Evolutionary conservation across 2,797 vertebrate genomes (phyloP), one percentile per base, ranked within the genome.

Genomic region (Arrhamphus sclerolepis): DNA sequence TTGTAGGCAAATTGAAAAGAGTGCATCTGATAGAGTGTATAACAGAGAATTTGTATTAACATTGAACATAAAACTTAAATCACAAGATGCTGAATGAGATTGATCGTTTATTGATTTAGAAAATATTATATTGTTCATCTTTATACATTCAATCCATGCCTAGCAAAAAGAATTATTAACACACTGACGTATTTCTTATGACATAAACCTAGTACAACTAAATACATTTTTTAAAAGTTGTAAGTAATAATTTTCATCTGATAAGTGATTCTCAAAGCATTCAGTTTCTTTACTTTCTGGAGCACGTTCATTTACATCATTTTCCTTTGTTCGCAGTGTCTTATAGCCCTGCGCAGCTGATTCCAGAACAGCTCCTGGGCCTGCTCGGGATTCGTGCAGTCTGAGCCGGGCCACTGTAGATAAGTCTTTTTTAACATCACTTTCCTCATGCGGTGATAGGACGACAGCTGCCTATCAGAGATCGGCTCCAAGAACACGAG

Each of bases 351-450:
- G 31, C 87, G 89, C 34, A 96, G 86, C 67, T 91, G 88, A 56
- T 80, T 92, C 94, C 95, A 95, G 66, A 96, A 96, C 41, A 95
- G 84, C 2, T 91, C 88, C 56, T 89, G 91, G 16, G 92, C 93
- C 31, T 91, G 87, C 7, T 14, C 19, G 0, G 88, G 92, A 65
- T 93, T 62, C 0, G 41, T 71, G 66, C 92, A 93, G 51, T 92
- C 75, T 14, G 76, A 47, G 24, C 76, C 81, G 8, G 94, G 94
- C 94, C 94, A 96, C 41, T 91, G 92, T 43, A 95, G 87, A 71
- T 95, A 96, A 1, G 94, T 96, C 78, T 94, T 94, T 78, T 93
- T 94, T 21, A 94, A 74, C 92, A 96, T 92, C 26, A 96, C 89
- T 75, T 94, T 96, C 74, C 94, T 92, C 93, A 97, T 95, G 52